Base-by-base conservation (phyloP, 2,113 vertebrate species). In the Cavia porcellus region DNA sequence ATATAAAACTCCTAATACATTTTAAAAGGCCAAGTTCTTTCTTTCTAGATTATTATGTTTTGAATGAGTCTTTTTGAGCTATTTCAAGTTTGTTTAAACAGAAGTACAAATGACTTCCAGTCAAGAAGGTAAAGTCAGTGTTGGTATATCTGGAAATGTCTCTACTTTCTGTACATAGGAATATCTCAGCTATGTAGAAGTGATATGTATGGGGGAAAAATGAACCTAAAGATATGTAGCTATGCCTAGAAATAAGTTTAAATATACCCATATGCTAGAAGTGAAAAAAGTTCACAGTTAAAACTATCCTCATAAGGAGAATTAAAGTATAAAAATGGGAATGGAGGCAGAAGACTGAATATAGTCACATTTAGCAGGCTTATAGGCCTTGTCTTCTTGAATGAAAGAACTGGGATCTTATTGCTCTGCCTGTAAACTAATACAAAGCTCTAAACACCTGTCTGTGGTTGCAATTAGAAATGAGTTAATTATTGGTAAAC, bases 41-140 rank as follows among this genome's bases (percentile, higher is more conserved):
- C 47, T 85, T 28, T 75, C 59, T 92, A 86, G 70, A 17, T 94
- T 89, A 57, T 74, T 95, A 7, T 97, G 50, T 97, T 28, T 93
- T 96, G 70, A 90, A n/a, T 88, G 50, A 94, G 10, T 86, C 28
- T 28, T 92, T 92, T 86, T 89, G 61, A 77, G 72, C 30, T 89
- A 57, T 93, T 50, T 86, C 25, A 81, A 85, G 28, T 32, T 84
- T 94, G 50, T 90, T 95, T 92, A 87, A 89, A 52, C 89, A 61
- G 70, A 80, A 92, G 42, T 94, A 94, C 15, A 96, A 83, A 80
- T 93, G 35, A 87, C 70, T 88, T 91, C 15, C 14, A 81, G 42
- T 91, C 86, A 91, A 89, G 68, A 94, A 90, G 66, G 32, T 89
- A 32, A 95, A 82, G 52, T 95, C n/a, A 93, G 5, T 90, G 45